Percentiles rank a stretch among this genome's conserved stretches.
phyloP scores from a whole-genome alignment of 2,888 invertebrate genomes.

The Caenorhabditis zanzibari region DNA sequence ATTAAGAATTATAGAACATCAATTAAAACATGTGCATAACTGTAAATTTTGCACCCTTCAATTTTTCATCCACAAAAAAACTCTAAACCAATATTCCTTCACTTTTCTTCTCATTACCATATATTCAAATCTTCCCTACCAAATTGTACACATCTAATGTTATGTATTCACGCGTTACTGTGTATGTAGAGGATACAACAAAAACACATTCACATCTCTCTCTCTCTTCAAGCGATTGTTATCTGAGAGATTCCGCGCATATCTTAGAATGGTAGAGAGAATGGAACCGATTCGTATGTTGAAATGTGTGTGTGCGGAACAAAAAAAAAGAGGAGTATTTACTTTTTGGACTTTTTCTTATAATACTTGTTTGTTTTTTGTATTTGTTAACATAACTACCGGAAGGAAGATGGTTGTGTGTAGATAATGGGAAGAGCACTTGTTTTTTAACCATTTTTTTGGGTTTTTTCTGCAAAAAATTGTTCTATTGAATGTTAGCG shows the following conservation, averaged over 20 bases:
- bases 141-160: neutral
- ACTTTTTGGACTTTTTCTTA: conserved; percentile 41
- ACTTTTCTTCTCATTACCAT: too few relatives aligned
- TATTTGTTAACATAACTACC: conserved; percentile 10
- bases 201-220: neutral
- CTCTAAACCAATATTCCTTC: too few relatives aligned
- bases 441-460: neutral
- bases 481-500: too few relatives aligned
- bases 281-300: neutral
- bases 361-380: conserved; percentile 42
- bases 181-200: conserved; percentile 12
- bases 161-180: conserved; percentile 20
- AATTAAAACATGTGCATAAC: too few relatives aligned
- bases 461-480: neutral
- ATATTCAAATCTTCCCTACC: neutral
- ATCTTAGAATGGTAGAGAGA: conserved; percentile 9
- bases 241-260: conserved; percentile 39
- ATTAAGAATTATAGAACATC: too few relatives aligned
- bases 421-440: too few relatives aligned
- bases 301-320: neutral
- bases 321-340: neutral
- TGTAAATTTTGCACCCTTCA: too few relatives aligned
- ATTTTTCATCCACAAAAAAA: too few relatives aligned
- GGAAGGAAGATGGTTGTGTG: too few relatives aligned
- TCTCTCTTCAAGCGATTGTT: conserved; percentile 18